These are phyloP conservation scores for Trachops cirrhosus DNA, from an alignment of 2,797 vertebrate species.

Conservation along the genomic window DNA sequence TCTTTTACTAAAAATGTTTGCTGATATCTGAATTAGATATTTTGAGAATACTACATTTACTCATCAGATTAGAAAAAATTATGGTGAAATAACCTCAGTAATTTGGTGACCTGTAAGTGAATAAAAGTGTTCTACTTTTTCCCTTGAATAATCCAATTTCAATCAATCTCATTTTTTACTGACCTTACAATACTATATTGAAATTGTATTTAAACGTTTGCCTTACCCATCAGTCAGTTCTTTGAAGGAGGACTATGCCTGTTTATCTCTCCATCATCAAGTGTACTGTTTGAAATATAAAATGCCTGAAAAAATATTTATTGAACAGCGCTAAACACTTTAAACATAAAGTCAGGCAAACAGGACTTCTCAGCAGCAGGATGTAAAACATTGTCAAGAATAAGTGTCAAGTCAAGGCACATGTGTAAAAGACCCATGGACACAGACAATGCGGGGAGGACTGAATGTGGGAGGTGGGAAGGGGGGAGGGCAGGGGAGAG, in stretches of 20 bases:
- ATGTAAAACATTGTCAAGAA: neutral
- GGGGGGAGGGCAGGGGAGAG: no score
- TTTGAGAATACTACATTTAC: neutral
- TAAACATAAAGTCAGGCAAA: neutral
- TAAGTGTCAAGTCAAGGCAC: neutral
- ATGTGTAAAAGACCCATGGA: no score
- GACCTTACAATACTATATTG: neutral
- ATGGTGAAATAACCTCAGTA: neutral
- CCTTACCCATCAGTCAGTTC: neutral
- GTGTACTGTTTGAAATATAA: neutral
- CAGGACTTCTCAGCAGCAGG: neutral
- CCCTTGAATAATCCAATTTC: neutral
- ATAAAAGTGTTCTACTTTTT: neutral
- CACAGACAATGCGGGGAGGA: no score
- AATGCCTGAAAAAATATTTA: neutral
- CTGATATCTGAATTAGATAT: neutral
- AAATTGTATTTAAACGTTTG: neutral
- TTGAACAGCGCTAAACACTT: neutral
- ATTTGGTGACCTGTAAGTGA: neutral
- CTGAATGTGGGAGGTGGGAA: no score
- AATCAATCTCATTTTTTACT: neutral
- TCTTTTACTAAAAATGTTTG: neutral
- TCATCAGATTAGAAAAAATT: neutral
- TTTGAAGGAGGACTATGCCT: neutral
- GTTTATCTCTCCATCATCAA: neutral